Conservation (phyloP, 2,797 vertebrate genomes). For the Dromococcyx pavoninus region DNA sequence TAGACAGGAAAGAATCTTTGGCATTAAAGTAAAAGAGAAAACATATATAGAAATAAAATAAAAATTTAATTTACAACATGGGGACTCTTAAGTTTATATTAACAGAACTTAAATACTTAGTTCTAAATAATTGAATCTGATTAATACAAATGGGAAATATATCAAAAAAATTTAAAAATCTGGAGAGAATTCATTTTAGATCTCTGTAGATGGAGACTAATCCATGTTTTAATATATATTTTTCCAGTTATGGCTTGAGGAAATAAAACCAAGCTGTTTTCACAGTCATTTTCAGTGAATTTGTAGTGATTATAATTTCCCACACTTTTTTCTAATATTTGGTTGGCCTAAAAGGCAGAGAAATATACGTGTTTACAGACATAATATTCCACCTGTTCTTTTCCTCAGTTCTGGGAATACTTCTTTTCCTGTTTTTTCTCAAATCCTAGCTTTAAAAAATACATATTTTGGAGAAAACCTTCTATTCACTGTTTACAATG, state of each 20-base stretch:
- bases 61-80: constrained; percentile 31
- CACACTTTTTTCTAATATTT: not conserved
- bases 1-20: constrained; percentile 28
- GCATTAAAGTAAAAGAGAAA: constrained; percentile 3
- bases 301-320: not conserved
- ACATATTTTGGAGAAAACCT: accelerated
- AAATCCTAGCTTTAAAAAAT: not conserved
- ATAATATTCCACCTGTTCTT: not conserved
- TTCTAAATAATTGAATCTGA: constrained; percentile 19
- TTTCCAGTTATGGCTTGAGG: not conserved
- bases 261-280: constrained; percentile 4
- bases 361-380: not conserved
- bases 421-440: not conserved
- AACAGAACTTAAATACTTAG: constrained; percentile 24
- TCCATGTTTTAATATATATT: not conserved
- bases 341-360: not conserved
- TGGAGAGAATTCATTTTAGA: not conserved
- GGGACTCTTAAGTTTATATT: constrained; percentile 26
- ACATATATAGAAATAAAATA: constrained; percentile 39
- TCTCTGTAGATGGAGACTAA: not conserved
- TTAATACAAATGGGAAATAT: constrained; percentile 19
- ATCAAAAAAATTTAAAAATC: not conserved
- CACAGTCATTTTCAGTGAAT: not conserved
- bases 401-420: not conserved
- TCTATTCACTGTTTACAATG: not conserved